Evolutionary conservation across 37 sponge, comb jelly and placozoan species (phyloP).

Genomic region (Oopsacas minuta): DNA sequence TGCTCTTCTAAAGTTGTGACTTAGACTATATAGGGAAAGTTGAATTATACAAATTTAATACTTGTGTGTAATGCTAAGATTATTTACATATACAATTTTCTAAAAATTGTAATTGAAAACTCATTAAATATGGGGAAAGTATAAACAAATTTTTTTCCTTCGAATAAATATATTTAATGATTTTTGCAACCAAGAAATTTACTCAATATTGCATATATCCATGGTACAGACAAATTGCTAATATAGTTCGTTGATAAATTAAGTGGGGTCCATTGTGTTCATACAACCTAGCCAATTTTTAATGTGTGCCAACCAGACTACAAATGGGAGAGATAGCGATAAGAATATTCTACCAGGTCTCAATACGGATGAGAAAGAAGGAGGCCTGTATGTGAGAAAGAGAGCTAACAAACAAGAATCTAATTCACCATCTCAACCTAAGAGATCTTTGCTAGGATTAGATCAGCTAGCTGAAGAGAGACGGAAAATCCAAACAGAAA

Average conservation of each 20-base stretch:
- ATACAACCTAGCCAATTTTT: too few species aligned
- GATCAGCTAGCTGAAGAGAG: slow-evolving; percentile 62
- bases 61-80: too few species aligned
- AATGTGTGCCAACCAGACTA: neutral
- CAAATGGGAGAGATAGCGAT: neutral
- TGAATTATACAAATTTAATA: neutral
- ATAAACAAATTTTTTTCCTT: too few species aligned
- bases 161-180: too few species aligned
- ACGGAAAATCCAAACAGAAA: slow-evolving; percentile 37
- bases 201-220: too few species aligned
- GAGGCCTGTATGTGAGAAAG: slow-evolving; percentile 50
- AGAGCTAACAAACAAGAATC: slow-evolving; percentile 26
- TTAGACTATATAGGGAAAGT: neutral
- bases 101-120: too few species aligned
- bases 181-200: too few species aligned
- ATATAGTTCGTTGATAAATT: too few species aligned
- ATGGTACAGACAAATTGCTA: too few species aligned
- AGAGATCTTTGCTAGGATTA: slow-evolving; percentile 56
- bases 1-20: neutral
- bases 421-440: slow-evolving; percentile 36
- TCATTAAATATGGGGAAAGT: too few species aligned
- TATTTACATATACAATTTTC: too few species aligned
- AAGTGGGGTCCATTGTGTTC: too few species aligned
- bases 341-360: neutral
- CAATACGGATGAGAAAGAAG: slow-evolving; percentile 27